phyloP scores from a whole-genome alignment of 1,140 invertebrate genomes.

The Bombus superbus region DNA sequence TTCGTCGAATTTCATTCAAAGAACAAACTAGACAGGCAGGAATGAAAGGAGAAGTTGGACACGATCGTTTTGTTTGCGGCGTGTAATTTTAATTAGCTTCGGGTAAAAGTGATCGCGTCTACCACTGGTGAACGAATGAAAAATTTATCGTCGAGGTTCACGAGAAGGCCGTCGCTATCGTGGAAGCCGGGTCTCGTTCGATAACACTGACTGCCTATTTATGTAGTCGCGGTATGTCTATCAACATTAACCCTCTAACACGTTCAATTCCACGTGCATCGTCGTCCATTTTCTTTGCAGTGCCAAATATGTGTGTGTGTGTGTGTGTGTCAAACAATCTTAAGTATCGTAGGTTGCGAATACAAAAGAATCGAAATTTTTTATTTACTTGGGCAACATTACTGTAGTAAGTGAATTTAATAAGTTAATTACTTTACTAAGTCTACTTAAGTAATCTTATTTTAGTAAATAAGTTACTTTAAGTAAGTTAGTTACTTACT shows the following conservation, averaged over 20 bases:
- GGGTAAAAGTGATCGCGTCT: background rate
- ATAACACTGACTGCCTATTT: constrained; percentile 70
- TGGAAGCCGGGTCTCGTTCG: constrained; percentile 65
- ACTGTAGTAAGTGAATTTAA: no score
- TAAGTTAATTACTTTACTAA: no score
- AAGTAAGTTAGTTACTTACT: no score
- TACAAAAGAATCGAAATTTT: no score
- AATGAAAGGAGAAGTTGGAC: background rate
- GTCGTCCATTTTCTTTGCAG: background rate
- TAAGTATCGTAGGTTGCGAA: no score
- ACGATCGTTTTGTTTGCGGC: background rate
- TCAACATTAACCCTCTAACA: constrained; percentile 4
- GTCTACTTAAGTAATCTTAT: rapidly evolving
- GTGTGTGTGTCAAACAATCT: no score
- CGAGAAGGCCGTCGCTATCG: constrained; percentile 66
- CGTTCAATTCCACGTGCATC: background rate
- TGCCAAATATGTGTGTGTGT: background rate
- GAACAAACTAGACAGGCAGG: background rate
- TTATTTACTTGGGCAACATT: no score
- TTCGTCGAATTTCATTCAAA: background rate
- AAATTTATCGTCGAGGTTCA: constrained; percentile 72
- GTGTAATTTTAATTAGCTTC: background rate
- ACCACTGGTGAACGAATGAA: constrained; percentile 15
- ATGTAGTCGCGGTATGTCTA: constrained; percentile 44
- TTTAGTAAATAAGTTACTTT: no score